Base-by-base conservation (phyloP, 2,888 invertebrate species). In the Leptura quadrifasciata region DNA sequence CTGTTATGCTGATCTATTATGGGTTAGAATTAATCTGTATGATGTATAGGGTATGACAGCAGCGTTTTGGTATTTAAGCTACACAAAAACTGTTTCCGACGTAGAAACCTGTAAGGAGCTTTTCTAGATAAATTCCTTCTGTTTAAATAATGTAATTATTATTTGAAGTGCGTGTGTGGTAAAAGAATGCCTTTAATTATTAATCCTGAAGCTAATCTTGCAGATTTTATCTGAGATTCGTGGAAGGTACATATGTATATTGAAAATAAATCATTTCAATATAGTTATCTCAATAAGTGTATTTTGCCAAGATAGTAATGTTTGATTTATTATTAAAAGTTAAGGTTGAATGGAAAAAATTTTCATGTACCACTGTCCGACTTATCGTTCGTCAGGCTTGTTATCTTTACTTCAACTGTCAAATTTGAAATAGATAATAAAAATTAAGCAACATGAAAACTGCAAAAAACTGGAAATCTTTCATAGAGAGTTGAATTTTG, bases 141-240 rank as follows among this genome's bases (percentile, higher is more conserved):
- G 10, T 60, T 69, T 18, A n/a, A 39, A 55, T 27, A 47, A 27
- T 27, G 31, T 24, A 39, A 68, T 54, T 69, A 47, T 60, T 60
- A n/a, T 69, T 69, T 69, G 15, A 58, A 60, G 71, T 60, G 24
- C 9, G 2, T 27, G 15, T 24, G 61, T 61, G 60, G 52, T 60
- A 61, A 54, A 27, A 57, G 47, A 57, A 4, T 35, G n/a, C 58
- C 39, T 60, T 57, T 65, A 20, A 54, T 57, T 61, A 20, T 27
- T 71, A 71, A 71, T 71, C 71, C 71, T 18, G 5, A 17, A 71
- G 60, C 24, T 71, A 57, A 68, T 71, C 58, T 61, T 54, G 2
- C 12, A 71, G 71, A 71, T 71, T 9, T 9, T 71, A 71, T 71
- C 71, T 47, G 1, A 21, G 4, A 52, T 71, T 71, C 71, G 60